Base-by-base conservation (phyloP, 2,113 vertebrate genomes). In the Hyperoodon ampullatus region DNA sequence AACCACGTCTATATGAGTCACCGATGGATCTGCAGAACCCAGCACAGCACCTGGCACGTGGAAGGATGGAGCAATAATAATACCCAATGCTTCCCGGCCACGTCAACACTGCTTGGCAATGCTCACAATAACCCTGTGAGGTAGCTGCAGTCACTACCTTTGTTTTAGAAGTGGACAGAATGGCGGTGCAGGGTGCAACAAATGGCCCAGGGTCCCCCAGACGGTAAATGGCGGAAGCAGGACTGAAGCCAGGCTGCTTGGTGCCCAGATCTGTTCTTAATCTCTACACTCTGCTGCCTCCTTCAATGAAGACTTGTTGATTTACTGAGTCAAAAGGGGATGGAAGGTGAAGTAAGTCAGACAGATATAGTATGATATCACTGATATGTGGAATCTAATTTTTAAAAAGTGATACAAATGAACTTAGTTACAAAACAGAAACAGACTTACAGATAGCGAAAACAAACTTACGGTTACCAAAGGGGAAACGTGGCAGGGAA, bases 11-110 rank as follows among this genome's bases (percentile, higher is more conserved):
- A 4, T 0, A 10, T 5, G 2, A 35, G 10, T 53, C n/a, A 26
- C n/a, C 15, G 23, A 15, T 0, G 26, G 33, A 8, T 50, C 26
- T 47, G n/a, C 23, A n/a, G 61, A 28, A 15, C 23, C 18, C 4
- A 21, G 10, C 14, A 2, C 21, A 5, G 33, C 4, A 4, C 26
- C 42, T 0, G 0, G 19, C 6, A 11, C 0, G 3, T 0, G 12
- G 21, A 24, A 78, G 28, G 14, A 50, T 12, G 23, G 71, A 35
- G 0, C 14, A 1, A 12, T 8, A 13, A 4, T 2, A 24, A 11
- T 1, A 11, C 7, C 23, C 33, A 63, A 7, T 12, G 24, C 0
- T 0, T 1, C 35, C 47, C 1, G 1, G 65, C 55, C 39, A 23
- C 0, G 0, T 55, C n/a, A 13, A 13, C 19, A 18, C 42, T 0